These are phyloP conservation scores for Omphaloscelis lunosa DNA, from an alignment of 2,888 invertebrate species.

Conservation along the genomic window DNA sequence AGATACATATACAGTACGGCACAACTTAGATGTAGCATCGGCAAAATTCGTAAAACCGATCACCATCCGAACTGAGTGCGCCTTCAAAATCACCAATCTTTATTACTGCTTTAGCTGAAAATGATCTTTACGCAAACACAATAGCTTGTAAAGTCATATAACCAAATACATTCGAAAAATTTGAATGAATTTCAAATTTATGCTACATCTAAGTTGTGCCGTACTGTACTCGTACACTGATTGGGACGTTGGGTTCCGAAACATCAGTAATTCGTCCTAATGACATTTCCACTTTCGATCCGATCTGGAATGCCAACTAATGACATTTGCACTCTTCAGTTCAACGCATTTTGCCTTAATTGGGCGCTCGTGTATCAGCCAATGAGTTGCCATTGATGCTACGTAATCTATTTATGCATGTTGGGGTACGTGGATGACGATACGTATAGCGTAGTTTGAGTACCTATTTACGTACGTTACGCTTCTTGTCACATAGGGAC, in stretches of 20 bases:
- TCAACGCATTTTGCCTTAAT: constrained; percentile 46
- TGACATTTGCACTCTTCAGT: constrained; percentile 56
- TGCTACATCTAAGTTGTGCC: no score
- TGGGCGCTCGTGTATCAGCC: constrained; percentile 41
- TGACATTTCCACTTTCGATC: constrained; percentile 47
- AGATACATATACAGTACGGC: background rate
- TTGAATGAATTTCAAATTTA: no score
- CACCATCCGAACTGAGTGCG: no score
- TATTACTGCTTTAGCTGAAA: no score
- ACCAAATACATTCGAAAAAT: no score
- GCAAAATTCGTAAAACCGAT: no score
- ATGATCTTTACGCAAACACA: no score
- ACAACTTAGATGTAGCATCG: no score
- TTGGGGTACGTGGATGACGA: background rate
- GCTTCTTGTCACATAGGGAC: background rate
- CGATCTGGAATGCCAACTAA: constrained; percentile 44
- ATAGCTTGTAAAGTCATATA: no score
- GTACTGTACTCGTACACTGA: background rate
- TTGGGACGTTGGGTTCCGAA: constrained; percentile 12
- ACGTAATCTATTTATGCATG: constrained; percentile 46
- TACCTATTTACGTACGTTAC: background rate
- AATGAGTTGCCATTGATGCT: constrained; percentile 41
- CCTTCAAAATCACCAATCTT: no score
- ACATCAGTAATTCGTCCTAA: constrained; percentile 43
- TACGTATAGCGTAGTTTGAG: background rate